Conservation (phyloP, 2,888 invertebrate species). For the Tholera decimalis region DNA sequence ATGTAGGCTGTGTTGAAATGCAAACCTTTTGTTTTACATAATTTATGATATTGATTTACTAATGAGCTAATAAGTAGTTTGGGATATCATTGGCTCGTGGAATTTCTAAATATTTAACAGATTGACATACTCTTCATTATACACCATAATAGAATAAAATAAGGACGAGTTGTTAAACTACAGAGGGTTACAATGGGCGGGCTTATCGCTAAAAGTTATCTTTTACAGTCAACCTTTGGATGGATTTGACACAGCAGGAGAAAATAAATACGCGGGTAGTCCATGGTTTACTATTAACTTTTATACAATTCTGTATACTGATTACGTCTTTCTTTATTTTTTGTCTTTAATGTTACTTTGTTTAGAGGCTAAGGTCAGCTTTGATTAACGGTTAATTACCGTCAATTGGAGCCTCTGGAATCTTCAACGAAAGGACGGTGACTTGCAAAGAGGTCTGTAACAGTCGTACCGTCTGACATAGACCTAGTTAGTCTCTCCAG, state of each 20-base stretch:
- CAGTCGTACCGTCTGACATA: neutral
- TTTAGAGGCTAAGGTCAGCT: neutral
- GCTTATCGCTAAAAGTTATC: too few species aligned
- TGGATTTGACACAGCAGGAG: too few species aligned
- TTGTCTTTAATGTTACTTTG: too few species aligned
- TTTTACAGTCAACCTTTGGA: too few species aligned
- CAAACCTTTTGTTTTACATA: neutral
- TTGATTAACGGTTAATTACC: neutral
- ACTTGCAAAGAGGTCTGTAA: neutral
- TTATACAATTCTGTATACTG: too few species aligned
- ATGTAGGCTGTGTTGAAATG: neutral
- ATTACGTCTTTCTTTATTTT: too few species aligned
- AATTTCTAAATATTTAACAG: neutral
- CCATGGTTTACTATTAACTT: too few species aligned
- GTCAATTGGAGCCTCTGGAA: neutral
- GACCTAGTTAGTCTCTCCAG: slow-evolving; percentile 25
- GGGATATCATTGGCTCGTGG: neutral
- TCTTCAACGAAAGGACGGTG: neutral
- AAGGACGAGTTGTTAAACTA: too few species aligned
- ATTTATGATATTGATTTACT: slow-evolving; percentile 1
- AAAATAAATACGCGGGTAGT: too few species aligned
- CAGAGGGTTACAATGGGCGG: too few species aligned
- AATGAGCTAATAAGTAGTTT: neutral
- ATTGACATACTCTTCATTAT: too few species aligned
- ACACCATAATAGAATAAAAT: too few species aligned